Base-by-base conservation (phyloP, 2,797 vertebrate genomes). In the Ctenopoma kingsleyae region DNA sequence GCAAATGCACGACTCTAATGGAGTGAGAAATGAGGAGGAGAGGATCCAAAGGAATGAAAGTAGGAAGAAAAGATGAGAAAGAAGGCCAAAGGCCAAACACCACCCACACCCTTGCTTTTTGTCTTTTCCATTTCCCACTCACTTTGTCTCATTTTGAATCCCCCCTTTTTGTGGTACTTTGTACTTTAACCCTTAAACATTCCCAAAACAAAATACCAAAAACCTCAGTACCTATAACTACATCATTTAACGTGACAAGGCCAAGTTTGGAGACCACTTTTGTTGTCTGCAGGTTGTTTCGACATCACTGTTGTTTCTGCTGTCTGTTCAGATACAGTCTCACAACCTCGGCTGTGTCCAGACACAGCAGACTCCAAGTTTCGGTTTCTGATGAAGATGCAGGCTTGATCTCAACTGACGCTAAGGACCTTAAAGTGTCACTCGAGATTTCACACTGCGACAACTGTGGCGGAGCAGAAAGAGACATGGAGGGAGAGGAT, bases 351-450 rank as follows among this genome's bases (percentile, higher is more conserved):
- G 0, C 52, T 8, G 2, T 0, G 25, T 84, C 74, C 75, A 71
- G 44, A 70, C 67, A 47, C 25, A 32, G 30, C 30, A 32, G 30
- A 32, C 30, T 32, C 8, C 8, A 9, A 32, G 41, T 32, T 63
- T 36, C 46, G 0, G 30, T 46, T 74, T 66, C 62, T 67, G 86
- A 93, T 92, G 90, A 89, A 93, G 91, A 91, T 17, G 40, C 78
- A 75, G 60, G 49, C 80, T 60, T 92, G 87, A 93, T 91, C 70
- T 30, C 72, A 71, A 81, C 76, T 90, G 92, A 91, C 90, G 36
- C 88, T 92, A 91, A 91, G 77, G 82, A 86, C 87, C 89, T 87
- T 86, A 85, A 87, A 83, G 73, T 86, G 92, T 92, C 89, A 88
- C 87, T 87, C 76, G 64, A 80, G 88, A 93, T 92, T 93, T 92